Evolutionary conservation across 2,888 invertebrate species (phyloP).

Genomic region (Vannuccia rotundouncinata): DNA sequence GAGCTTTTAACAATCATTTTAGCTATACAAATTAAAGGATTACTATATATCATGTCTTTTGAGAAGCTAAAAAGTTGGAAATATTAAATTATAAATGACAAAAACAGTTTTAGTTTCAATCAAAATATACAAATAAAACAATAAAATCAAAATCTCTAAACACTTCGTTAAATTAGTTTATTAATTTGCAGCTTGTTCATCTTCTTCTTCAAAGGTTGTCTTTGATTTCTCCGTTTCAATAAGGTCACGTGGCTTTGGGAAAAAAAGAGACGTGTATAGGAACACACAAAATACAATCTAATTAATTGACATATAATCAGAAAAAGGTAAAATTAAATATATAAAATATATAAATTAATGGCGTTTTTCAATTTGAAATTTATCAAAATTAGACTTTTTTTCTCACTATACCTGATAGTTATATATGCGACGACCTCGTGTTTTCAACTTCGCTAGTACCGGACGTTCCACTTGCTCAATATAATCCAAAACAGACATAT

Average conservation of each 20-base stretch:
- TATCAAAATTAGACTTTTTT: background rate
- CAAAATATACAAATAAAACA: too few relatives aligned
- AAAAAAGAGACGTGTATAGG: too few relatives aligned
- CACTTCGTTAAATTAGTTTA: too few relatives aligned
- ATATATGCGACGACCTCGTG: conserved; percentile 42
- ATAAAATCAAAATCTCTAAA: too few relatives aligned
- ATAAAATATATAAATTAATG: background rate
- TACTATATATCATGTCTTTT: too few relatives aligned
- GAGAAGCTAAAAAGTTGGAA: too few relatives aligned
- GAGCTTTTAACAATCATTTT: too few relatives aligned
- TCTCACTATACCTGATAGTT: conserved; percentile 42
- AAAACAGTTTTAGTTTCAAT: too few relatives aligned
- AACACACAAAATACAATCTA: background rate
- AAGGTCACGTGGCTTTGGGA: background rate
- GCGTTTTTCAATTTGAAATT: background rate
- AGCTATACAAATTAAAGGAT: too few relatives aligned
- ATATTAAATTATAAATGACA: too few relatives aligned
- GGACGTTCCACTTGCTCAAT: conserved; percentile 45
- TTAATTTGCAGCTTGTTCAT: background rate
- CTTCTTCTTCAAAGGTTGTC: background rate
- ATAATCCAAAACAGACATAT: conserved; percentile 45
- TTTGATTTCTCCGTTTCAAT: background rate
- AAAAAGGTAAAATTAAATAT: background rate
- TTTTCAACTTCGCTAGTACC: conserved; percentile 41
- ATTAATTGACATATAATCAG: background rate